These are phyloP conservation scores for Unio delphinus DNA, from an alignment of 2,888 invertebrate genomes.

Conservation along the genomic window DNA sequence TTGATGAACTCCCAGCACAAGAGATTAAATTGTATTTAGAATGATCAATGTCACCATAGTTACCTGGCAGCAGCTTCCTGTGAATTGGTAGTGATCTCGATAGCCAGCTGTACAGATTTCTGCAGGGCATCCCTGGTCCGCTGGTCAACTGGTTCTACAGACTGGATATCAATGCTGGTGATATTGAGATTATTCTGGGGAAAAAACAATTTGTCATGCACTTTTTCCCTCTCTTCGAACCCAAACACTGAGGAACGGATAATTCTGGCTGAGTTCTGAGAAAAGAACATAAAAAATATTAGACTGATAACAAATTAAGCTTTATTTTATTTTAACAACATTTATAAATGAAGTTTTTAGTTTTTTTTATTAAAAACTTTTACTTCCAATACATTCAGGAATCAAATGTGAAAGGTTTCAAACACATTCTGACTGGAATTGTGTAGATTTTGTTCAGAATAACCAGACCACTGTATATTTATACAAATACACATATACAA, in stretches of 20 bases:
- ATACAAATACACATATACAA: too few relatives aligned
- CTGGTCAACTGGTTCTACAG: conserved; percentile 75
- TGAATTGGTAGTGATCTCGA: conserved; percentile 75
- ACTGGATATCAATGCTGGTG: conserved; percentile 74
- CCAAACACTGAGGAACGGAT: conserved; percentile 74
- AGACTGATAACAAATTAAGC: not conserved
- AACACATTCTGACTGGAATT: not conserved
- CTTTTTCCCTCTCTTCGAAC: conserved; percentile 71
- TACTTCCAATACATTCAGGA: not conserved
- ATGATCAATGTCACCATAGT: not conserved
- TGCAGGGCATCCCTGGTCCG: conserved; percentile 73
- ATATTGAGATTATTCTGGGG: conserved; percentile 73
- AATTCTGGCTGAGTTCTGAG: conserved; percentile 73
- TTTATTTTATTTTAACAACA: not conserved
- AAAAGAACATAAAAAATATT: conserved; percentile 3
- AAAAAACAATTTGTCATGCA: conserved; percentile 71
- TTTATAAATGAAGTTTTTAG: too few relatives aligned
- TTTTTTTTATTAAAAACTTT: too few relatives aligned
- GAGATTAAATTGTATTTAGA: too few relatives aligned
- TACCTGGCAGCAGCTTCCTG: conserved; percentile 74
- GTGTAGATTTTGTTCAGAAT: not conserved
- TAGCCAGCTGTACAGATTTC: conserved; percentile 75
- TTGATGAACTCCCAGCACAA: too few relatives aligned
- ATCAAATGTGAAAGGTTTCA: not conserved
- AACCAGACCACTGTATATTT: too few relatives aligned